Base-by-base conservation (phyloP, 2,113 vertebrate species). In the Anolis carolinensis region DNA sequence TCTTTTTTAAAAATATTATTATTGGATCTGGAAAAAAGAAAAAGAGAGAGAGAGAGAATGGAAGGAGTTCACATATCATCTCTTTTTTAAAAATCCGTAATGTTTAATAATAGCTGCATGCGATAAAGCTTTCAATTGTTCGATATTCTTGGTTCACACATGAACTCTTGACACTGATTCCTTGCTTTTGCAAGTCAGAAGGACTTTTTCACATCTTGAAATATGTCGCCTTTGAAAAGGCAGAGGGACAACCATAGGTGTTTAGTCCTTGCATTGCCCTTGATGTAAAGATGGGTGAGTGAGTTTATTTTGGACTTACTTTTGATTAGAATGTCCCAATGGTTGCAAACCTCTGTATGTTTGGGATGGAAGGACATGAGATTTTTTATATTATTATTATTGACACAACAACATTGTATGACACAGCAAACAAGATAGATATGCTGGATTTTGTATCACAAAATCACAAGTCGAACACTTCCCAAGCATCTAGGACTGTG, bases 11-110 rank as follows among this genome's bases (percentile, higher is more conserved):
- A n/a, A 7, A n/a, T 5, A 70, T 34, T 16, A 32, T 71, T 3
- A 79, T 8, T 50, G 80, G 74, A 88, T 39, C 77, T 88, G 86
- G 82, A 7, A 9, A 48, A 93, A 82, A 90, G 92, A 82, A 83
- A 86, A 83, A 52, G 90, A 39, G 2, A 21, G 55, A 18, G 23
- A 23, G 63, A 5, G 25, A 63, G 39, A 79, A 63, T 59, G 55
- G 55, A 18, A 59, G 16, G 55, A 59, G 55, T 59, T 59, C 55
- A 59, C 13, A 59, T 59, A 59, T 59, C 55, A 16, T 14, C 34
- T 62, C 82, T 68, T 27, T 63, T 71, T 10, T 91, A 88, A 82
- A 74, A 90, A 82, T 87, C 82, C 27, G 80, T 3, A 34, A 25
- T 36, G 3, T 9, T 73, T 79, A 63, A 72, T 44, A 80, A 63